Base-by-base conservation (phyloP, 2,888 invertebrate species). In the Pherbina coryleti region DNA sequence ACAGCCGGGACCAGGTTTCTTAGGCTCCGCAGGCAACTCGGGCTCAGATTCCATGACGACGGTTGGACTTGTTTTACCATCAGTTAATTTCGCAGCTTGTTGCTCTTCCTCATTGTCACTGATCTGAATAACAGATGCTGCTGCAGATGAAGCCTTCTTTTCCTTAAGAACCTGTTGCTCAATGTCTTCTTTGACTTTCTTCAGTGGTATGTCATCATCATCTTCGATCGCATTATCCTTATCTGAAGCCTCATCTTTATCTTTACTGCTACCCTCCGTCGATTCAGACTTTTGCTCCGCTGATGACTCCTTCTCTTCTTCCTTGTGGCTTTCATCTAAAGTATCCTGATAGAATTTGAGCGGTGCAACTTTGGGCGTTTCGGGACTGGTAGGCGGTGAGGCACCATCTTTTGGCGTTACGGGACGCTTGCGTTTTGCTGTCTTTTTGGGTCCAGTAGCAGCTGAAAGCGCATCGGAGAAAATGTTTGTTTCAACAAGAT, bases 271-370 rank as follows among this genome's bases (percentile, higher is more conserved):
- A 44, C 79, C 14, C 44, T 79, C 77, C 1, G 82, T 84, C 75
- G 85, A 85, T 74, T 85, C 84, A 4, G 79, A 80, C 37, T 82
- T 82, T 53, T 75, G n/a, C 22, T 62, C 76, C 60, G 79, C 80
- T 71, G 76, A 79, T 87, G 79, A 89, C 89, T 82, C 82, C 28
- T 22, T 14, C 2, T 67, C 57, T 19, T 88, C 86, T 19, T 90
- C 90, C 14, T 87, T 84, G 78, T 89, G 86, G 72, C 89, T 85
- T 82, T 90, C 87, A 82, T 96, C 95, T 79, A 97, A 90, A 0
- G 97, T 98, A 84, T 98, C 98, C 91, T 97, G 96, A 89, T 98
- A 98, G 90, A 98, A 98, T 83, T 93, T 92, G 17, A 94, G 92
- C 1, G 94, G 94, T n/a, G 92, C 90, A 8, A 92, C 91, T 75